Conservation (phyloP, 2,888 invertebrate genomes). For the Xylota sylvarum region DNA sequence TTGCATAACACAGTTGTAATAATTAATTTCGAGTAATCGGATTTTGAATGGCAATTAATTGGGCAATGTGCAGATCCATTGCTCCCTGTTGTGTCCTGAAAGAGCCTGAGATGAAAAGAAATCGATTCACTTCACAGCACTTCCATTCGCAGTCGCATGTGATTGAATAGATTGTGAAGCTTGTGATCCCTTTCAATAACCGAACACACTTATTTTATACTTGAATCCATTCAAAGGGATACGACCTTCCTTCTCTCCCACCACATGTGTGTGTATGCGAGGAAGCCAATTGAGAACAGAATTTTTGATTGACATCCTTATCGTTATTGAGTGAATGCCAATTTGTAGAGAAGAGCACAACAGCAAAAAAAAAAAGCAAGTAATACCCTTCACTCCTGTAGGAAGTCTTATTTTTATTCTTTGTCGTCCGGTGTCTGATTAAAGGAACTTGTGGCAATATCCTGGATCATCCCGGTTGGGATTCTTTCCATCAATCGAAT, state of each 20-base stretch:
- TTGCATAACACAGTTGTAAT: constrained; percentile 61
- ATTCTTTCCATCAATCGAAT: background rate
- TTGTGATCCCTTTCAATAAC: constrained; percentile 33
- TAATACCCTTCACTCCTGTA: background rate
- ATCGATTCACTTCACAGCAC: constrained; percentile 21
- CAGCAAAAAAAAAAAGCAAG: background rate
- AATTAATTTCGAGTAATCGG: constrained; percentile 47
- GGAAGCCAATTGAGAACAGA: constrained; percentile 42
- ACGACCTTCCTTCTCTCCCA: background rate
- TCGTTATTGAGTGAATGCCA: constrained; percentile 50
- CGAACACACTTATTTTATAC: constrained; percentile 17
- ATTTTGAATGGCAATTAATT: constrained; percentile 51
- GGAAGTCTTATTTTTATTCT: constrained; percentile 34
- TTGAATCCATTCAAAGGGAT: constrained; percentile 21
- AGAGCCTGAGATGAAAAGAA: constrained; percentile 6
- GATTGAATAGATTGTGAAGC: constrained; percentile 40
- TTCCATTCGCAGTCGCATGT: background rate
- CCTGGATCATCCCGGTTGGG: constrained; percentile 26
- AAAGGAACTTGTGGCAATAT: constrained; percentile 49
- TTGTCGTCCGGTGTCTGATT: constrained; percentile 44
- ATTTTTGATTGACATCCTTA: constrained; percentile 61
- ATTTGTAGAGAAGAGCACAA: constrained; percentile 19
- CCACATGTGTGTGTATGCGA: background rate
- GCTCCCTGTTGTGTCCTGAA: background rate
- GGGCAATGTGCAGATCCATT: constrained; percentile 5